These are phyloP conservation scores for Rhorus exstirpatorius DNA, from an alignment of 2,888 invertebrate species.

Conservation along the genomic window DNA sequence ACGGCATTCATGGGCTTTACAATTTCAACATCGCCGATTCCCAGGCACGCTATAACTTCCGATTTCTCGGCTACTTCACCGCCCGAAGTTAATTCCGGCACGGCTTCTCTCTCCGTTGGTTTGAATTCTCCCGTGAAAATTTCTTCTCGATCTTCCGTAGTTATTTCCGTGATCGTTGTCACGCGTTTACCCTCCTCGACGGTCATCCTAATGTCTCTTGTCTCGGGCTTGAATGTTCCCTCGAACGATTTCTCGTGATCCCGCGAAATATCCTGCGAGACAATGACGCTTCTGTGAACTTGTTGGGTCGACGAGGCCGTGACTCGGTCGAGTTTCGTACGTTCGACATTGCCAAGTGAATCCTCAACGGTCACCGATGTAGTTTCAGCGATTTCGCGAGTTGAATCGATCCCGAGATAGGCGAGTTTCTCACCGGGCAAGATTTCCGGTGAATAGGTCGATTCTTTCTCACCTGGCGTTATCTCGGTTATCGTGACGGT, in stretches of 20 bases:
- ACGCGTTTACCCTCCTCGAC: slow-evolving; percentile 85
- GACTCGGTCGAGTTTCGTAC: slow-evolving; percentile 73
- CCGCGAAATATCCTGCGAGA: slow-evolving; percentile 81
- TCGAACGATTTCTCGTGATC: slow-evolving; percentile 83
- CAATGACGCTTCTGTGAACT: slow-evolving; percentile 78
- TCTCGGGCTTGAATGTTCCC: slow-evolving; percentile 83
- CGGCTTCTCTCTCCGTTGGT: slow-evolving; percentile 73
- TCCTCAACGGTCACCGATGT: slow-evolving; percentile 84
- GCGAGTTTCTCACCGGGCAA: slow-evolving; percentile 76
- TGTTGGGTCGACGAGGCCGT: slow-evolving; percentile 74
- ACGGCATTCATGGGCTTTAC: slow-evolving; percentile 79
- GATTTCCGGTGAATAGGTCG: slow-evolving; percentile 76
- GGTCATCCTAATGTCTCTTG: slow-evolving; percentile 84
- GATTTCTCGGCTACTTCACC: slow-evolving; percentile 86
- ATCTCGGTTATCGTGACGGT: slow-evolving; percentile 86
- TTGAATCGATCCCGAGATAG: slow-evolving; percentile 74
- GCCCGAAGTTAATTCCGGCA: slow-evolving; percentile 77
- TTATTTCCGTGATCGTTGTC: slow-evolving; percentile 86
- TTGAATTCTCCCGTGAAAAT: slow-evolving; percentile 81
- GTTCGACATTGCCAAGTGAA: slow-evolving; percentile 70
- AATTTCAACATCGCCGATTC: slow-evolving; percentile 83
- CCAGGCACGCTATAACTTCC: slow-evolving; percentile 85
- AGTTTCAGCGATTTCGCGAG: slow-evolving; percentile 85
- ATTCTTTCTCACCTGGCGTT: slow-evolving; percentile 87
- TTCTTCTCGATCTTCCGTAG: slow-evolving; percentile 86